Conservation (phyloP, 1,140 invertebrate genomes). For the Dendrolimus kikuchii region DNA sequence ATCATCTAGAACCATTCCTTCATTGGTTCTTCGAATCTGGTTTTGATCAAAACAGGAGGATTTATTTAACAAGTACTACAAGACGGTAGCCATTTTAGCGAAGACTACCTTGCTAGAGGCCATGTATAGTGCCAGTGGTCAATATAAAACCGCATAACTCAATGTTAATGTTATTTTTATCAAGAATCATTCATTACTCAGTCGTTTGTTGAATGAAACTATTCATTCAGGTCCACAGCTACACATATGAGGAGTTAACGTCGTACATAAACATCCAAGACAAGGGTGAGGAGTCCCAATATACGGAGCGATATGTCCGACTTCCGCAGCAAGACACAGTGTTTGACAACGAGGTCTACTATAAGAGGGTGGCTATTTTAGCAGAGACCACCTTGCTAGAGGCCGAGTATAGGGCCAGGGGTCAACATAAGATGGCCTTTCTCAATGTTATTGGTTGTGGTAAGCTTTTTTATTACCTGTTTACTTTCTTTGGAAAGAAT, state of each 20-base stretch:
- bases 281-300: slow-evolving; percentile 33
- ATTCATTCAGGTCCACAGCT: slow-evolving; percentile 45
- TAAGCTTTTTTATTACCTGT: slow-evolving; percentile 17
- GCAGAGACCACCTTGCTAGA: slow-evolving; percentile 41
- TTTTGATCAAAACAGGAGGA: too few species aligned
- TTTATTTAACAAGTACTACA: too few species aligned
- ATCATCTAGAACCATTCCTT: too few species aligned
- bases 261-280: slow-evolving; percentile 37
- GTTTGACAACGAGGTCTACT: slow-evolving; percentile 60
- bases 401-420: slow-evolving; percentile 27
- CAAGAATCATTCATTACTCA: too few species aligned
- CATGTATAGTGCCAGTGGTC: too few species aligned
- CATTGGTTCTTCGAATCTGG: too few species aligned
- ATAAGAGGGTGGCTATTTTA: slow-evolving; percentile 39
- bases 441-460: slow-evolving; percentile 57
- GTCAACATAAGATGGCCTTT: slow-evolving; percentile 23
- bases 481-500: too few species aligned
- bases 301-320: slow-evolving; percentile 46
- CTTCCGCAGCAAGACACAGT: slow-evolving; percentile 16
- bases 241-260: slow-evolving; percentile 46
- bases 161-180: too few species aligned
- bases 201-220: slow-evolving; percentile 2
- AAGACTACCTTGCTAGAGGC: too few species aligned
- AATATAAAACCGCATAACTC: too few species aligned
- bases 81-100: too few species aligned